phyloP scores from a whole-genome alignment of 2,888 invertebrate species.

The Caenorhabditis sulstoni region DNA sequence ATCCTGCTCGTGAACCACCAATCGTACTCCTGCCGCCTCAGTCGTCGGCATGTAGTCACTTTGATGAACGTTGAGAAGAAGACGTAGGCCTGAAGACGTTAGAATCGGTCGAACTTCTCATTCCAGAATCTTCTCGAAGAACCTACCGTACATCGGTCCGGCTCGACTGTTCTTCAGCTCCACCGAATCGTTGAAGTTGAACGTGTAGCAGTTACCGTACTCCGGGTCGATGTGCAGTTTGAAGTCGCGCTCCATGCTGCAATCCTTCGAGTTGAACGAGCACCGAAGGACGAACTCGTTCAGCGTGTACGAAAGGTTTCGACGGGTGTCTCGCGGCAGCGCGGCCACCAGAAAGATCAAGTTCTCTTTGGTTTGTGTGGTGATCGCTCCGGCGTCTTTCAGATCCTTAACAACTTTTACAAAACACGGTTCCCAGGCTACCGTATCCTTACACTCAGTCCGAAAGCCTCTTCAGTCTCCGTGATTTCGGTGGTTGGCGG shows the following conservation, averaged over 20 bases:
- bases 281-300: conserved; percentile 80
- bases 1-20: conserved; percentile 77
- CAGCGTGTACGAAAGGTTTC: conserved; percentile 75
- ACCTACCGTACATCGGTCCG: conserved; percentile 74
- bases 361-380: conserved; percentile 80
- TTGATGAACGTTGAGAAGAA: conserved; percentile 80
- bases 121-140: too few species aligned
- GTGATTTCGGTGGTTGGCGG: conserved; percentile 65
- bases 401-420: conserved; percentile 72
- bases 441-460: conserved; percentile 67
- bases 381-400: conserved; percentile 79
- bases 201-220: conserved; percentile 81
- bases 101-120: too few species aligned
- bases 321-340: conserved; percentile 72
- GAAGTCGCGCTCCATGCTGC: conserved; percentile 78
- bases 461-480: conserved; percentile 76
- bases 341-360: conserved; percentile 79
- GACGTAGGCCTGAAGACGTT: conserved; percentile 72
- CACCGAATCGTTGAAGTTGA: conserved; percentile 80
- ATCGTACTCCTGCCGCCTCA: conserved; percentile 79
- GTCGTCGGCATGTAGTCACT: conserved; percentile 80
- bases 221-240: conserved; percentile 80
- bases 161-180: conserved; percentile 77
- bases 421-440: background rate
- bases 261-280: conserved; percentile 80